These are phyloP conservation scores for Aporophyla nigra DNA, from an alignment of 2,888 invertebrate genomes.

Conservation along the genomic window DNA sequence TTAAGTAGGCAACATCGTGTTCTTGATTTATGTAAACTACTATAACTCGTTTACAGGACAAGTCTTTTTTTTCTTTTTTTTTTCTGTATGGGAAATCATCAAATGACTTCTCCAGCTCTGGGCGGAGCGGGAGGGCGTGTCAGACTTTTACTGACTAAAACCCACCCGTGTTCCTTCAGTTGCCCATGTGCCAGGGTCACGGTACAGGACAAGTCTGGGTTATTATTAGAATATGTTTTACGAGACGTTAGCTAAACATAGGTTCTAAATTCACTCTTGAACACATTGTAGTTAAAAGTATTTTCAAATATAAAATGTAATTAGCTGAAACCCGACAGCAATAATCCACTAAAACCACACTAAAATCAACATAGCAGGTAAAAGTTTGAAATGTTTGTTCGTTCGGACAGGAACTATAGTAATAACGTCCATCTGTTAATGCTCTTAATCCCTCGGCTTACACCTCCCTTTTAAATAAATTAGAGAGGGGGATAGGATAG, in stretches of 20 bases:
- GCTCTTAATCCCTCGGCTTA: constrained; percentile 64
- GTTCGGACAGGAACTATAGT: constrained; percentile 54
- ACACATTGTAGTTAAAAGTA: constrained; percentile 12
- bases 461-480: constrained; percentile 73
- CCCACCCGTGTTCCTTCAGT: no score
- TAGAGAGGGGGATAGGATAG: constrained; percentile 69
- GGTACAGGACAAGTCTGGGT: constrained; percentile 33
- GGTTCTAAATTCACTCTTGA: background rate
- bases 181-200: no score
- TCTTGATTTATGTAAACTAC: constrained; percentile 37
- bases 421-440: constrained; percentile 65
- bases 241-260: constrained; percentile 14
- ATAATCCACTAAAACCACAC: constrained; percentile 18
- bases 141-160: no score
- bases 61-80: no score
- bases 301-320: background rate
- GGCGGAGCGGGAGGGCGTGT: no score
- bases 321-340: constrained; percentile 1
- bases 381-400: constrained; percentile 44
- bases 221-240: constrained; percentile 32
- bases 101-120: no score
- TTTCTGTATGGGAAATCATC: no score
- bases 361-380: constrained; percentile 27
- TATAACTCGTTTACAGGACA: constrained; percentile 45
- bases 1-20: constrained; percentile 25